Evolutionary conservation across 2,797 vertebrate genomes (phyloP).

Genomic region (Rhadinocentrus ornatus): DNA sequence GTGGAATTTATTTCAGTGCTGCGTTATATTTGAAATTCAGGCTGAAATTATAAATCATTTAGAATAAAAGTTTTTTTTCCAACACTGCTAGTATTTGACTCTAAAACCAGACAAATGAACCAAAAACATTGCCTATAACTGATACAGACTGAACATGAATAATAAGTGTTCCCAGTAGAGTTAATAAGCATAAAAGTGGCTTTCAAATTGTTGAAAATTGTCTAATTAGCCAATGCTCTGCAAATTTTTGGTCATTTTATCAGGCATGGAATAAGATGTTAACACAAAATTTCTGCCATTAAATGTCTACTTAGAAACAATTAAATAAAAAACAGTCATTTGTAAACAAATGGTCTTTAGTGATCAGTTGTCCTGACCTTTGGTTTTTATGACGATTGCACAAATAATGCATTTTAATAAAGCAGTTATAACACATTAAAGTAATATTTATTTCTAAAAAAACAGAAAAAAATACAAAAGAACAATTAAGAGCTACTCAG

Average conservation of each 20-base stretch:
- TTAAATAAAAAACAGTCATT: too few species aligned
- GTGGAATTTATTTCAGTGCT: not conserved
- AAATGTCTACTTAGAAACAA: not conserved
- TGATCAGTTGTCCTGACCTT: too few species aligned
- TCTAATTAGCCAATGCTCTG: not conserved
- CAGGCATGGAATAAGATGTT: not conserved
- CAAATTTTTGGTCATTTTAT: not conserved
- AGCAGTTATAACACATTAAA: too few species aligned
- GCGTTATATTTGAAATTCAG: constrained; percentile 3
- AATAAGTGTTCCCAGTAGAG: not conserved
- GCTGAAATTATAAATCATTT: not conserved
- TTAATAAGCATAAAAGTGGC: not conserved
- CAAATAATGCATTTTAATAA: too few species aligned
- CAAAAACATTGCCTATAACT: not conserved
- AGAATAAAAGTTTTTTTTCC: not conserved
- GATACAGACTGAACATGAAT: not conserved
- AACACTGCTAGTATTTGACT: not conserved
- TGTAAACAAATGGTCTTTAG: too few species aligned
- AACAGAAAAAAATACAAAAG: too few species aligned
- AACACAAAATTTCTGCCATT: not conserved
- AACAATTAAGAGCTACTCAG: too few species aligned
- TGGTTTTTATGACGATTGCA: too few species aligned
- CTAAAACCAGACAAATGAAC: not conserved
- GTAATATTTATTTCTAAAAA: too few species aligned
- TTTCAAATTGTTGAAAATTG: not conserved